Evolutionary conservation across 2,113 vertebrate species (phyloP).

Genomic region (Pterocles gutturalis): DNA sequence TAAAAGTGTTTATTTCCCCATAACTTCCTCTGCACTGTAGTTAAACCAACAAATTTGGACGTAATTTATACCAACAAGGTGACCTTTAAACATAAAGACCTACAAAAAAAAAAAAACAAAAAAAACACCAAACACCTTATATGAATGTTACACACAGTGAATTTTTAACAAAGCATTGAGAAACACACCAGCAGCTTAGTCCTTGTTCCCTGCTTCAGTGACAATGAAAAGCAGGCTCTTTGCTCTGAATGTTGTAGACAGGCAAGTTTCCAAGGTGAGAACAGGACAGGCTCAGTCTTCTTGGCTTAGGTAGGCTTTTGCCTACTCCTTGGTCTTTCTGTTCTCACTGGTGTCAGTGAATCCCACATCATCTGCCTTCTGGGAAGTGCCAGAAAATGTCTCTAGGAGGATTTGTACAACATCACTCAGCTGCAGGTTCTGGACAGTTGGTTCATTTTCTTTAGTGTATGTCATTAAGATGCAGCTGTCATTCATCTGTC

Average conservation of each 20-base stretch:
- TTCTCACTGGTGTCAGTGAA: background rate
- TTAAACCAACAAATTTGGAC: background rate
- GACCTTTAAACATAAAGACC: background rate
- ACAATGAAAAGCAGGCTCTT: background rate
- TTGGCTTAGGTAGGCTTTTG: background rate
- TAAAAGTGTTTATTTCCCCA: background rate
- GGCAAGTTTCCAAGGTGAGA: background rate
- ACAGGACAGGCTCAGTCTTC: background rate
- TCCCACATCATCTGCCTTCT: background rate
- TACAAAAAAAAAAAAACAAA: background rate
- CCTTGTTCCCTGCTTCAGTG: background rate
- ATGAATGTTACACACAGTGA: background rate
- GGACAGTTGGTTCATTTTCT: background rate
- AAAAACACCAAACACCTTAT: background rate
- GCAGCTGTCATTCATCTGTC: background rate
- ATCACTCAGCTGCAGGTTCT: background rate
- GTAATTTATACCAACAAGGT: background rate
- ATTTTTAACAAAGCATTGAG: background rate
- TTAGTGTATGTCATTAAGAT: background rate
- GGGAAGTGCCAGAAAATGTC: background rate
- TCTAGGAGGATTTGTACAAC: background rate
- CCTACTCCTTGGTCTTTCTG: background rate
- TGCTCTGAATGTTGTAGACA: background rate
- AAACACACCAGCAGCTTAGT: background rate
- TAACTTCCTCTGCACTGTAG: background rate